These are phyloP conservation scores for Carlito syrichta DNA, from an alignment of 2,113 vertebrate species.

Conservation along the genomic window DNA sequence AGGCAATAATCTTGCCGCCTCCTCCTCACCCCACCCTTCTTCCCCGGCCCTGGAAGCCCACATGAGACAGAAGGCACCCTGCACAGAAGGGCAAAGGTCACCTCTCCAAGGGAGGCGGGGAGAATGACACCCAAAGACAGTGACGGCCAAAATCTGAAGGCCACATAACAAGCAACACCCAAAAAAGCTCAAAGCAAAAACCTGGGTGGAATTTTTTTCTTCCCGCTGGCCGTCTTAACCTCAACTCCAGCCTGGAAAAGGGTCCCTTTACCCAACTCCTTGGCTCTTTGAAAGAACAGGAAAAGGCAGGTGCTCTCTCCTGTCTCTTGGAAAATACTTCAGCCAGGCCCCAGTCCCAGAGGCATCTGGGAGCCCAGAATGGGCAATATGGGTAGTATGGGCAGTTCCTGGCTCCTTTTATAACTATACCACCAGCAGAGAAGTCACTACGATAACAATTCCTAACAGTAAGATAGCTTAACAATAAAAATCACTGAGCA, in stretches of 20 bases:
- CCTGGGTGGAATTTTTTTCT: background rate
- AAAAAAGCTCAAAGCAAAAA: background rate
- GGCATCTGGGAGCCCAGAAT: background rate
- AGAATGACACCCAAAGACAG: background rate
- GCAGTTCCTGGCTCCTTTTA: background rate
- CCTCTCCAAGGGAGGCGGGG: no score
- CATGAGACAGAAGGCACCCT: background rate
- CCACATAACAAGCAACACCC: background rate
- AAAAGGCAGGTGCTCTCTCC: background rate
- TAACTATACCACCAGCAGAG: background rate
- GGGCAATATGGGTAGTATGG: background rate
- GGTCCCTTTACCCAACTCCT: background rate
- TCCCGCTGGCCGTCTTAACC: background rate
- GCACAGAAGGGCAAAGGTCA: background rate
- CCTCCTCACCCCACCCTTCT: conserved; percentile 38
- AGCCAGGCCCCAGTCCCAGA: background rate
- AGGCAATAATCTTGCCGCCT: conserved; percentile 63
- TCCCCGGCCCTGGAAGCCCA: background rate
- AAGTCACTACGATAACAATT: background rate
- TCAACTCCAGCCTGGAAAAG: background rate
- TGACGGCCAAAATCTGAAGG: background rate
- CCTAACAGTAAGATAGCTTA: background rate
- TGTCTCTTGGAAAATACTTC: background rate
- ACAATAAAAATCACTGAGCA: background rate
- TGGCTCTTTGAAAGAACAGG: background rate